Base-by-base conservation (phyloP, 2,113 vertebrate species). In the Jaculus jaculus region DNA sequence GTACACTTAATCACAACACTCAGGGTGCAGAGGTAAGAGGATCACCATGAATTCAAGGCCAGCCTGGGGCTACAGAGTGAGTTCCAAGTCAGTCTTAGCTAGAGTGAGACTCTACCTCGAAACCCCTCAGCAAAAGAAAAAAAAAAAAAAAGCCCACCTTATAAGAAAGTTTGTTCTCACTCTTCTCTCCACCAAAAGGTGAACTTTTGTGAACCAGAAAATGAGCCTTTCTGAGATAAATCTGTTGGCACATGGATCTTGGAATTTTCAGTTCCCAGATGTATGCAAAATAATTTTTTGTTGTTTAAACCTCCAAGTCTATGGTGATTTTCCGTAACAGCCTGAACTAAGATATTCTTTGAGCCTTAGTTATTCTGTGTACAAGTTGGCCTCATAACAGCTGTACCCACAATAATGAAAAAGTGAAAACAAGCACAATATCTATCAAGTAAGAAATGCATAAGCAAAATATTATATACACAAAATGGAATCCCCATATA, bases 341-440 rank as follows among this genome's bases (percentile, higher is more conserved):
- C n/a, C n/a, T 24, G 4, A 73, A 54, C 83, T 68, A 61, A 71
- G 18, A 83, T 23, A 75, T 32, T 84, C 54, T 85, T 61, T 68
- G 39, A 88, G 47, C 28, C 37, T 85, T 89, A 54, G 23, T 78
- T 93, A 65, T 78, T 87, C 84, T 72, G 37, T 28, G 54, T 84
- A 2, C 34, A 81, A 85, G 90, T 82, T 85, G 24, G 37, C 17
- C 61, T 47, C 15, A 61, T 24, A 6, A 39, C 4, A 85, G 3
- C 23, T 69, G 23, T 68, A 54, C 23, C 34, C 71, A 73, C 42
- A 89, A 91, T 13, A 63, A 26, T 37, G 8, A 54, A 94, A 93
- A 69, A 39, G 13, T 84, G 17, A 11, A 77, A 75, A 68, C 8
- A 63, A 73, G 2, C 51, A 15, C 30, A 58, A 28, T 86, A 51